Conservation (phyloP, 2,888 invertebrate genomes). For the Microplitis manilae region DNA sequence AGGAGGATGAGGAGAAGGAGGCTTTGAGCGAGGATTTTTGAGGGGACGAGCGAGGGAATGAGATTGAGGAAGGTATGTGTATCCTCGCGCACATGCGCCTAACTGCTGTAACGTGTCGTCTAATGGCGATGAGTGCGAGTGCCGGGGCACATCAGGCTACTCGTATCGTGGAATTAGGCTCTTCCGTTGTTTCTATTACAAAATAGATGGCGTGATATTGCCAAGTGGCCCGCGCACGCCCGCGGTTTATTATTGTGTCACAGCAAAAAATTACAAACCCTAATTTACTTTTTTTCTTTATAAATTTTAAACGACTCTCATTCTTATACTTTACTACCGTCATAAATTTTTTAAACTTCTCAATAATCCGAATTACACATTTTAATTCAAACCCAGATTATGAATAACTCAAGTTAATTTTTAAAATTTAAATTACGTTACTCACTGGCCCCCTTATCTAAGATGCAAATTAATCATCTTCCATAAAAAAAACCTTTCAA, state of each 20-base stretch:
- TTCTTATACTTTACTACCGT: too few species aligned
- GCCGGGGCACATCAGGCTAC: constrained; percentile 36
- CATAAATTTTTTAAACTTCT: neutral
- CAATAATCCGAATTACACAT: neutral
- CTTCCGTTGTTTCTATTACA: constrained; percentile 71
- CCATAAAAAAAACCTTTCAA: too few species aligned
- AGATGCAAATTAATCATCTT: too few species aligned
- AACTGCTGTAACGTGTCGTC: constrained; percentile 59
- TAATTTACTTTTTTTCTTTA: neutral
- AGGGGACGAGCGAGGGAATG: constrained; percentile 9
- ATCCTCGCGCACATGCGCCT: constrained; percentile 41
- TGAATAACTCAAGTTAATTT: neutral
- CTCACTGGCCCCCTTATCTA: too few species aligned
- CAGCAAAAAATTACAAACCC: neutral
- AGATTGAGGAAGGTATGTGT: constrained; percentile 4
- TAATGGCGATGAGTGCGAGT: constrained; percentile 63
- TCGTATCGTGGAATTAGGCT: constrained; percentile 65
- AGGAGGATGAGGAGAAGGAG: constrained; percentile 5
- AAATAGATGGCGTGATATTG: constrained; percentile 70
- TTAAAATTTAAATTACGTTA: neutral
- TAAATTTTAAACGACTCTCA: neutral
- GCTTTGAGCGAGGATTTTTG: constrained; percentile 11
- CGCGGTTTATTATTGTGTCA: constrained; percentile 41
- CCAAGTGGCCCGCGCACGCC: constrained; percentile 55
- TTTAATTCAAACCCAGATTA: neutral